Evolutionary conservation across 2,888 invertebrate species (phyloP), one percentile per base, ranked within the genome.

Genomic region (Epirrhoe tristata): DNA sequence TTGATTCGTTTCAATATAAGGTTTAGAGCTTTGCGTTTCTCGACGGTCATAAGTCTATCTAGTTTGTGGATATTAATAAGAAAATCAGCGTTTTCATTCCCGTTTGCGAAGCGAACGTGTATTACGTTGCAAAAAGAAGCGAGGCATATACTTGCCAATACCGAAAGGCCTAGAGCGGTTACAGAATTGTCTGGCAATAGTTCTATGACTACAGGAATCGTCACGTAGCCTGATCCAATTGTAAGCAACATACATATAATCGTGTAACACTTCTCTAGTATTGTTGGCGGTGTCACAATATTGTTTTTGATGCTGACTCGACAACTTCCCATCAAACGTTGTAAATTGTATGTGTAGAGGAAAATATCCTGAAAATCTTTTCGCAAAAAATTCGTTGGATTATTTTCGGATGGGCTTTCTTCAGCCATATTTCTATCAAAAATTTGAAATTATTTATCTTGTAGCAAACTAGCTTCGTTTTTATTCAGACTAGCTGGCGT

Each of bases 21-120:
- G 56, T 83, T 80, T 1, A 87, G 69, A 7, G 24, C 59, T 62
- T 77, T 77, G 50, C 78, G 83, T 5, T 77, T 75, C 14, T 85
- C 75, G 17, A 88, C 71, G 32, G 80, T 81, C 83, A 90, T 82
- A 0, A 81, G 63, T 16, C 85, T 80, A 58, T 90, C 88, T 3
- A 89, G 79, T 69, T 83, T 76, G 74, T 91, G 89, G 61, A 89
- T 74, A 73, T 80, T 78, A 0, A 88, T 72, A n/a, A 78, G 80
- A 57, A 89, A 86, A 3, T 78, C 73, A 0, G 81, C 78, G 68
- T 88, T 89, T 0, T 65, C 67, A 1, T 80, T 72, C 1, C 79
- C 77, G 66, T 86, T 85, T 4, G 78, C 32, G 46, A 90, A 90
- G n/a, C 88, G 78, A 7, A 80, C 77, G 56, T 89, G 81, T 43